Evolutionary conservation across 2,797 vertebrate species (phyloP).

Genomic region (Coregonus sp.): DNA sequence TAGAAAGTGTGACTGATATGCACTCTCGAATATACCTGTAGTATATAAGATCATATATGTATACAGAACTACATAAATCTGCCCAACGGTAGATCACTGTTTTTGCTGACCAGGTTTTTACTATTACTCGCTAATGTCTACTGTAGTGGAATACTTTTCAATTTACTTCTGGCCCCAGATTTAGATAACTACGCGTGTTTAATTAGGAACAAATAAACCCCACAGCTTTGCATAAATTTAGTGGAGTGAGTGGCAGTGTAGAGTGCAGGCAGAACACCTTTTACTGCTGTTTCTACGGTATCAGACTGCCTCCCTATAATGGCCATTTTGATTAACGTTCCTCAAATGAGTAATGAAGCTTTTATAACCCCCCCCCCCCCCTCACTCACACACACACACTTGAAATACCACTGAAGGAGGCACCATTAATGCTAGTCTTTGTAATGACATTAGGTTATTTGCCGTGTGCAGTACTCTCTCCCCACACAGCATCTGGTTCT

Average conservation of each 20-base stretch:
- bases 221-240: conserved; percentile 22
- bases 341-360: conserved; percentile 49
- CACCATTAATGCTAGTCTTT: conserved; percentile 66
- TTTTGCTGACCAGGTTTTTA: too few relatives aligned
- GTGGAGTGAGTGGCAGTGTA: conserved; percentile 24
- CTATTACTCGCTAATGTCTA: too few relatives aligned
- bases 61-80: too few relatives aligned
- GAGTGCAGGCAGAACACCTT: conserved; percentile 37
- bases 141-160: too few relatives aligned
- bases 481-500: conserved; percentile 56
- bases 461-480: conserved; percentile 30
- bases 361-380: conserved; percentile 3
- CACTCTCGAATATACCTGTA: too few relatives aligned
- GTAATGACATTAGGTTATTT: conserved; percentile 72
- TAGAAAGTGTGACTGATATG: too few relatives aligned
- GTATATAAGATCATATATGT: too few relatives aligned
- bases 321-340: conserved; percentile 70
- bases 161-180: conserved; percentile 40
- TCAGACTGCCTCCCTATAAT: conserved; percentile 59
- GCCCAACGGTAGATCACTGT: too few relatives aligned
- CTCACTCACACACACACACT: conserved; percentile 47
- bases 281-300: conserved; percentile 49
- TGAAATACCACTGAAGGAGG: conserved; percentile 69
- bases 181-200: too few relatives aligned
- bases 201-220: conserved; percentile 47